Percentiles rank a stretch among this genome's conserved stretches.
Conservation (phyloP, 92 coral and sea anemone species). For the Heteractis magnifica region DNA sequence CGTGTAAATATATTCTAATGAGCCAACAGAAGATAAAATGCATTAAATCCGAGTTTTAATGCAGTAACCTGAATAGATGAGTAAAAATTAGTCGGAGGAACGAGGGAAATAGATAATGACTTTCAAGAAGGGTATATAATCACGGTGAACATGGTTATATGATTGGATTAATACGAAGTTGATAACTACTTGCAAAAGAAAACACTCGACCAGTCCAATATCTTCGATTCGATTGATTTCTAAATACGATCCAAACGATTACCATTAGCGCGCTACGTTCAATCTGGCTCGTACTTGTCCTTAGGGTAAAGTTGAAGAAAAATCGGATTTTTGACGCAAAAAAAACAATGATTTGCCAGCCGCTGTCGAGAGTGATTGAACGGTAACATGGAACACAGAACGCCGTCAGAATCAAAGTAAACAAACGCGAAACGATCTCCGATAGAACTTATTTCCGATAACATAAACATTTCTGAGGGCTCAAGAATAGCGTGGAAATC, state of each 20-base stretch:
- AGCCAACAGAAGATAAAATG: background rate
- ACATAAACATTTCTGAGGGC: background rate
- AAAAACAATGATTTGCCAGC: background rate
- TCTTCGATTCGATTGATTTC: conserved; percentile 20
- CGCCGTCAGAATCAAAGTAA: conserved; percentile 36
- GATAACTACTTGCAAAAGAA: conserved; percentile 23
- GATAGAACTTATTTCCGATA: background rate
- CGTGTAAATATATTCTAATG: background rate
- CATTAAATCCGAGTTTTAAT: background rate
- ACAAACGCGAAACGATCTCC: conserved; percentile 16
- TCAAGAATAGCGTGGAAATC: conserved; percentile 1
- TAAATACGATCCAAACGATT: conserved; percentile 9
- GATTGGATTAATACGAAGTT: conserved; percentile 15
- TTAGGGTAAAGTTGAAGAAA: background rate
- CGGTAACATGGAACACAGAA: conserved; percentile 17
- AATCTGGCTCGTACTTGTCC: conserved; percentile 14
- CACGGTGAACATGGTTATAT: background rate
- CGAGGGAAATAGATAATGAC: background rate
- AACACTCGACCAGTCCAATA: conserved; percentile 29
- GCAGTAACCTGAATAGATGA: background rate
- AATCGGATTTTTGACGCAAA: background rate
- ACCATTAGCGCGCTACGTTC: conserved; percentile 37
- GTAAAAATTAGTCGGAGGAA: background rate
- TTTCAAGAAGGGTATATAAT: background rate
- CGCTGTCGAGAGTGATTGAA: conserved; percentile 17